Conservation (phyloP, 2,888 invertebrate genomes). For the Sycophila texana region DNA sequence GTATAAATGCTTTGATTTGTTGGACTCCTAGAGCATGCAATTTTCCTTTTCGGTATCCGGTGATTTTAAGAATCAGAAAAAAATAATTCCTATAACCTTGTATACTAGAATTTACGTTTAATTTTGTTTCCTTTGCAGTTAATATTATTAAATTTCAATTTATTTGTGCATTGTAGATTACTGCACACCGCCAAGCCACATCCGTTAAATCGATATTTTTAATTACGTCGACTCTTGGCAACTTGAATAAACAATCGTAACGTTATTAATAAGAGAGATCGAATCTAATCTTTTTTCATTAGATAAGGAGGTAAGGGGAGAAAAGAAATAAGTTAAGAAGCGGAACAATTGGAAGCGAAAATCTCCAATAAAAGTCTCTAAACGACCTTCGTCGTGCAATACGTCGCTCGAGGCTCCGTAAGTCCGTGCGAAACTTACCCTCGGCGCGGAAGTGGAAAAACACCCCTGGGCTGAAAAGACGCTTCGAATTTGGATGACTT, state of each 20-base stretch:
- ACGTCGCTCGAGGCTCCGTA: constrained; percentile 22
- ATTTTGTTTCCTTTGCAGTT: too few relatives aligned
- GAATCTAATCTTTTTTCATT: constrained; percentile 12
- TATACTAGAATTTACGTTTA: too few relatives aligned
- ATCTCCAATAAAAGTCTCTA: constrained; percentile 47
- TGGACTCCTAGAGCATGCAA: too few relatives aligned
- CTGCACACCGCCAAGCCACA: too few relatives aligned
- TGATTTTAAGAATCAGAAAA: too few relatives aligned
- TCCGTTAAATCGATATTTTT: too few relatives aligned
- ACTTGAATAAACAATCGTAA: not conserved
- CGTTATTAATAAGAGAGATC: not conserved
- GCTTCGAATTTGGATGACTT: constrained; percentile 14
- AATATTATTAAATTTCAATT: too few relatives aligned
- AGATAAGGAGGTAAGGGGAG: not conserved
- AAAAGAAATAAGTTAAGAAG: constrained; percentile 22
- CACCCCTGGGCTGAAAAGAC: constrained; percentile 25
- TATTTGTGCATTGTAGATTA: too few relatives aligned
- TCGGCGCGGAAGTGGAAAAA: constrained; percentile 35
- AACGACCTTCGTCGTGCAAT: constrained; percentile 41
- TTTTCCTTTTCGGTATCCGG: too few relatives aligned
- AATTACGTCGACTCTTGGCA: too few relatives aligned
- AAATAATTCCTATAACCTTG: too few relatives aligned
- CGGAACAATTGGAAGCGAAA: constrained; percentile 45
- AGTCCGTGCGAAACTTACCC: constrained; percentile 12
- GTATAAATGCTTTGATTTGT: too few relatives aligned